Evolutionary conservation across 2,113 vertebrate species (phyloP), one percentile per base, ranked within the genome.

Genomic region (Chaetops frenatus): DNA sequence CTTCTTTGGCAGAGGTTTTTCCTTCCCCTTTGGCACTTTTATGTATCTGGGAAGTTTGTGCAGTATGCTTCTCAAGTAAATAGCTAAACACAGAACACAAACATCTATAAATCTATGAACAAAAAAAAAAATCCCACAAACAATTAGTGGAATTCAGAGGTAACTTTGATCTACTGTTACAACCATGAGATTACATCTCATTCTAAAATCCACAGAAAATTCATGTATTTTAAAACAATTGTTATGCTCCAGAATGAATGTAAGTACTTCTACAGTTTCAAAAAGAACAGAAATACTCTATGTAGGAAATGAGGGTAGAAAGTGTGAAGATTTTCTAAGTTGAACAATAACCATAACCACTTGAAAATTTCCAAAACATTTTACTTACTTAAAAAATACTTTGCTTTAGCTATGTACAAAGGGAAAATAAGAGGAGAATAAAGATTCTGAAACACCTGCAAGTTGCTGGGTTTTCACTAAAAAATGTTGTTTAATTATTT

Each of bases 61-160:
- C 83, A 97, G n/a, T 73, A 76, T 94, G 66, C 98, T 98, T 95
- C 95, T 97, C 96, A 99, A 98, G 94, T 99, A 99, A 60, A 97
- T 93, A 88, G 98, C 99, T 99, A 97, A 90, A 96, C n/a, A 94
- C 31, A 93, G 45, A 95, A 95, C 9, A 89, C 20, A 90, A 91
- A 79, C 18, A 66, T 50, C 25, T 79, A 18, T 95, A 81, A 91
- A 83, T 88, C 31, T 58, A 62, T 5, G 50, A 89, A 58, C 22
- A 69, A 67, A 38, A 45, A 67, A 38, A 45, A 12, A 2, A 17
- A 29, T 15, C 2, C n/a, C 35, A 69, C 1, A 2, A 81, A 70
- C 12, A 77, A n/a, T 86, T 25, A 44, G 18, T 29, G 67, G 17
- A 92, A 92, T 24, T 40, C 50, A 78, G 11, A 57, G 40, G 8